Percentiles rank a stretch among this genome's conserved stretches.
Evolutionary conservation across 2,888 invertebrate species (phyloP).

Genomic region (Chalcis sispes): DNA sequence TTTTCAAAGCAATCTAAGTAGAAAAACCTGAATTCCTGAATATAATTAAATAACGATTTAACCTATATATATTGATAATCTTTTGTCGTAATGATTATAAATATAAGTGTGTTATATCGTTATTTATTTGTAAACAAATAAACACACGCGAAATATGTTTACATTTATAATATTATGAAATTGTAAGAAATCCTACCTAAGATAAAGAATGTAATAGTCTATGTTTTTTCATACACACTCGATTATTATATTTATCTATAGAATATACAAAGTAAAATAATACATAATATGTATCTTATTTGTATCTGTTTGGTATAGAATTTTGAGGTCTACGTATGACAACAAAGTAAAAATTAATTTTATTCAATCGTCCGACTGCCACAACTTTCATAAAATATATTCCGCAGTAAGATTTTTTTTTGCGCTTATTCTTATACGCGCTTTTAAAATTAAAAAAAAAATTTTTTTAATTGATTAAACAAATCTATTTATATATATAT

Average conservation of each 20-base stretch:
- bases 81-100: too few species aligned
- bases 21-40: constrained; percentile 61
- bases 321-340: constrained; percentile 51
- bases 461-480: too few species aligned
- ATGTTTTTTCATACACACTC: constrained; percentile 73
- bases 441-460: too few species aligned
- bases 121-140: constrained; percentile 63
- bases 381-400: constrained; percentile 60
- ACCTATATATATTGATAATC: constrained; percentile 65
- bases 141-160: constrained; percentile 58
- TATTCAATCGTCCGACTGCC: constrained; percentile 69
- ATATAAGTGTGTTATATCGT: too few species aligned
- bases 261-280: constrained; percentile 61
- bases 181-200: constrained; percentile 72
- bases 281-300: constrained; percentile 63
- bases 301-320: constrained; percentile 62
- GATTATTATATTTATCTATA: constrained; percentile 70
- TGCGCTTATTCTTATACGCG: not conserved
- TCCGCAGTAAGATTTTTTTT: constrained; percentile 18
- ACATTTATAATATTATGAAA: constrained; percentile 61
- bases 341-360: constrained; percentile 55
- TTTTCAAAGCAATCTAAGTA: constrained; percentile 68
- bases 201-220: constrained; percentile 72
- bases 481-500: too few species aligned
- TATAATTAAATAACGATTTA: constrained; percentile 65